These are phyloP conservation scores for Molossus alvarezi DNA, from an alignment of 2,797 vertebrate species.

Conservation along the genomic window DNA sequence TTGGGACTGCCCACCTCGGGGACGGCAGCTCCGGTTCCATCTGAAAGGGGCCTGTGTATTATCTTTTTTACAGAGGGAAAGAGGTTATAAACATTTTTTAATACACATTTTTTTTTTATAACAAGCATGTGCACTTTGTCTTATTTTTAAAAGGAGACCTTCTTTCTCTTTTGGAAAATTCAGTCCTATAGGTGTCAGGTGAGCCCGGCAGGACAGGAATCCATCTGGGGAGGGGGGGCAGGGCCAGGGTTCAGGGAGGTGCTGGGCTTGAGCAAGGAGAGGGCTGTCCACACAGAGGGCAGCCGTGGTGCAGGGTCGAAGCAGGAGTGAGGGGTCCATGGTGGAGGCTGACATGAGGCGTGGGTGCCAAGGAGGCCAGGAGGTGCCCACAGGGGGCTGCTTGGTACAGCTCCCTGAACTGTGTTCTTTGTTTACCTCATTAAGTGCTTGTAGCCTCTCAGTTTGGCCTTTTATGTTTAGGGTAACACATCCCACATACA, in stretches of 20 bases:
- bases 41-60: neutral
- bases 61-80: neutral
- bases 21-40: neutral
- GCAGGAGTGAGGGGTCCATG: accelerated
- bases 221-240: neutral
- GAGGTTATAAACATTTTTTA: neutral
- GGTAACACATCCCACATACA: neutral
- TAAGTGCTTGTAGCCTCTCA: neutral
- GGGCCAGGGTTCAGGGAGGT: too few species aligned
- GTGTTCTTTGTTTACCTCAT: neutral
- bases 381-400: too few species aligned
- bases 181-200: accelerated
- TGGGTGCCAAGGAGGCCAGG: neutral
- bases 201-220: neutral
- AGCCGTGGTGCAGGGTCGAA: accelerated
- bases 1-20: accelerated
- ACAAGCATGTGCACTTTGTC: neutral
- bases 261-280: neutral
- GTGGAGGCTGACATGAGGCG: neutral
- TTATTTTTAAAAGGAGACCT: neutral
- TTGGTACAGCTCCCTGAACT: accelerated
- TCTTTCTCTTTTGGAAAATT: neutral
- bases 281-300: accelerated
- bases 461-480: neutral
- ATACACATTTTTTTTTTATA: neutral